Base-by-base conservation (phyloP, 1,140 invertebrate species). In the Maconellicoccus hirsutus region DNA sequence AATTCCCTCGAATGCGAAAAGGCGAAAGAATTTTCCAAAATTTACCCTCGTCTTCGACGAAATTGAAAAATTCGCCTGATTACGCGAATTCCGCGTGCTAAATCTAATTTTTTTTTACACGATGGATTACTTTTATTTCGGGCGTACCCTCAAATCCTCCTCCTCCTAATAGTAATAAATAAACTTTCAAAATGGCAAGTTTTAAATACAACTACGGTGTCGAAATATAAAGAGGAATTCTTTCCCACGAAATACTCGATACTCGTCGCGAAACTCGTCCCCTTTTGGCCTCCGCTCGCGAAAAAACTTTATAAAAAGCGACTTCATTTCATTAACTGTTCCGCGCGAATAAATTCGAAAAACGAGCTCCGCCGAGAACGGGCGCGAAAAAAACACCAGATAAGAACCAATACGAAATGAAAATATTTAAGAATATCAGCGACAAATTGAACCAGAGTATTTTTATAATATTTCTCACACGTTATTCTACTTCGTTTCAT, bases 391-490 rank as follows among this genome's bases (percentile, higher is more conserved):
- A n/a, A n/a, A n/a, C n/a, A 66, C 8, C 22, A 66, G 61, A 66
- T 66, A 66, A 66, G 25, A 66, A 66, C 61, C 61, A 66, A 66
- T 66, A 66, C 19, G 61, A 66, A 66, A 66, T 22, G 61, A 66
- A 66, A 66, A 66, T 66, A 66, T 66, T 66, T 66, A 23, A 66
- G 21, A 33, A 19, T 27, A 63, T 66, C 70, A 29, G 26, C 26
- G 33, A 63, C 19, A 63, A 52, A 69, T 66, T 72, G 38, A 33
- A 61, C 71, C 8, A 33, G 29, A 12, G 29, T 33, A 33, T 33
- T 33, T 33, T 33, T 33, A 33, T 33, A 6, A 38, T 52, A 71
- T 72, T 52, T 22, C n/a, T 63, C 70, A 21, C 42, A 26, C 21
- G 16, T 26, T 38, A 29, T 26, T 70, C 69, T 21, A 19, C 8